Percentiles rank a stretch among this genome's conserved stretches.
These are phyloP conservation scores for Phataginus tricuspis DNA, from an alignment of 2,797 vertebrate genomes.

Conservation along the genomic window DNA sequence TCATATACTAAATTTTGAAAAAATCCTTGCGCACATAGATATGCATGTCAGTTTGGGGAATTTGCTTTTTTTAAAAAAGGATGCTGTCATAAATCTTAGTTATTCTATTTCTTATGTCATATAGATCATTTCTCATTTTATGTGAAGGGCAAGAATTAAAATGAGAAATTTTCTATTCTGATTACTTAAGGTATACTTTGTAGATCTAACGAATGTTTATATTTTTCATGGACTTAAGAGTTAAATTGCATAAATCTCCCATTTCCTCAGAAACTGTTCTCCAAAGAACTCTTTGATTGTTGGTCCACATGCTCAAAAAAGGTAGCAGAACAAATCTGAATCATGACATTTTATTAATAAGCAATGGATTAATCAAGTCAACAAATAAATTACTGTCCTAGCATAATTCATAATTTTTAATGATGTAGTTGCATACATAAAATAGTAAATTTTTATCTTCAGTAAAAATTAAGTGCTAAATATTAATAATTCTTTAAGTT, in stretches of 20 bases:
- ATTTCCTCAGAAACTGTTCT: not conserved
- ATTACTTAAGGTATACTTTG: not conserved
- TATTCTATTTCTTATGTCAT: not conserved
- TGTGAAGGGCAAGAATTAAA: not conserved
- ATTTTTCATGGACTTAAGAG: not conserved
- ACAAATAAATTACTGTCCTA: not conserved
- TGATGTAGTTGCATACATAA: not conserved
- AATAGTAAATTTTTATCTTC: not conserved
- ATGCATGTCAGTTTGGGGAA: not conserved
- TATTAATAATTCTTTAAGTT: not conserved
- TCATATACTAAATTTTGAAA: not conserved
- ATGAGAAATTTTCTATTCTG: not conserved
- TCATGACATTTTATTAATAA: not conserved
- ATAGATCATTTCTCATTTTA: not conserved
- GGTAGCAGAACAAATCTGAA: not conserved
- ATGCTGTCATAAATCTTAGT: not conserved
- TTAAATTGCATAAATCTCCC: not conserved
- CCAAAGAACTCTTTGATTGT: not conserved
- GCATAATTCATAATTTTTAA: conserved; percentile 5
- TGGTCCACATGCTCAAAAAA: not conserved
- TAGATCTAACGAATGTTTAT: not conserved
- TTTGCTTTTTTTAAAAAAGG: not conserved
- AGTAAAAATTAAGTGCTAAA: not conserved
- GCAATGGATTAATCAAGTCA: not conserved
- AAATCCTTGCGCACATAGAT: not conserved